Percentiles rank a stretch among this genome's conserved stretches.
phyloP scores from a whole-genome alignment of 1,140 invertebrate species.

The Zaprionus lachaisei region DNA sequence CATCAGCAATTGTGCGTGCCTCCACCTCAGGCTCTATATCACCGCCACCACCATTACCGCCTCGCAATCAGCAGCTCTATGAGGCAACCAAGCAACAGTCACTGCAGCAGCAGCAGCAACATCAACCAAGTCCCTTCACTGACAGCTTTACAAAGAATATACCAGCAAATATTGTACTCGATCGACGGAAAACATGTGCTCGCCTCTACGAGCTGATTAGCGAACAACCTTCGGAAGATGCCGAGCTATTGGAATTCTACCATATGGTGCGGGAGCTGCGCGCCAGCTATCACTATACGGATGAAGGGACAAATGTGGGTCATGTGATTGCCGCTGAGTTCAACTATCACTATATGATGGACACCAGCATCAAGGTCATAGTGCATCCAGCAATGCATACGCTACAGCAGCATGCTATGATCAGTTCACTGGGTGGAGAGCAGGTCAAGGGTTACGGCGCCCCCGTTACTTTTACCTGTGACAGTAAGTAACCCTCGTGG shows the following conservation, averaged over 20 bases:
- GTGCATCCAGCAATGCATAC: slow-evolving; percentile 89
- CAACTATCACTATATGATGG: slow-evolving; percentile 90
- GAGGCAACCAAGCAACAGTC: slow-evolving; percentile 22
- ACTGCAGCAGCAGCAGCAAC: slow-evolving; percentile 10
- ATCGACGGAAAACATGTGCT: slow-evolving; percentile 84
- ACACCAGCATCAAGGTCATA: slow-evolving; percentile 93
- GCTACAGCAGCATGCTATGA: slow-evolving; percentile 84
- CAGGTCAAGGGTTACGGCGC: slow-evolving; percentile 85
- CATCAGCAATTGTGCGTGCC: not conserved
- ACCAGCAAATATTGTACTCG: slow-evolving; percentile 81
- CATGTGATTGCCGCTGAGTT: slow-evolving; percentile 93
- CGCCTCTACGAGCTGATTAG: slow-evolving; percentile 90
- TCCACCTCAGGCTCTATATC: slow-evolving; percentile 47
- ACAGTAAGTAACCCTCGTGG: slow-evolving; percentile 87
- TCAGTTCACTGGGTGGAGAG: slow-evolving; percentile 70
- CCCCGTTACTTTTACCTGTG: slow-evolving; percentile 94
- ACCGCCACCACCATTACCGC: slow-evolving; percentile 85
- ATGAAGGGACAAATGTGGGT: slow-evolving; percentile 91
- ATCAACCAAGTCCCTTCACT: slow-evolving; percentile 39
- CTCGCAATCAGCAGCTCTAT: slow-evolving; percentile 84
- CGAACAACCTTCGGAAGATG: slow-evolving; percentile 88
- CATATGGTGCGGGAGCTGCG: slow-evolving; percentile 88
- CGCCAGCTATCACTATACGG: slow-evolving; percentile 88
- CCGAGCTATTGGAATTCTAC: slow-evolving; percentile 91
- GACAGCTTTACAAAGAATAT: slow-evolving; percentile 75